These are phyloP conservation scores for Acanthornis magna DNA, from an alignment of 2,797 vertebrate genomes.

Conservation along the genomic window DNA sequence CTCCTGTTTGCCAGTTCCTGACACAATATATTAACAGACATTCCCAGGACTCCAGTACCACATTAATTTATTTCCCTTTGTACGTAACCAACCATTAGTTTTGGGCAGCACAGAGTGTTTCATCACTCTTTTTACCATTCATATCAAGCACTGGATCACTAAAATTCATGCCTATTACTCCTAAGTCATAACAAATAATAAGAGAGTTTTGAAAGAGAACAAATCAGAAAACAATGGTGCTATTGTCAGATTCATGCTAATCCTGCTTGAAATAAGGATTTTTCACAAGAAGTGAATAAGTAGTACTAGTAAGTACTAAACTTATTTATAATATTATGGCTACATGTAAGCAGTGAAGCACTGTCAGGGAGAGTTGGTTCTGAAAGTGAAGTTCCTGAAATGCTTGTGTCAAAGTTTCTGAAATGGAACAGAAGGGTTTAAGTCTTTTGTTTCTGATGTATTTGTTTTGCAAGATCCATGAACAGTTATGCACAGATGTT, in stretches of 20 bases:
- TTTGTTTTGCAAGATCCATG: slow-evolving; percentile 49
- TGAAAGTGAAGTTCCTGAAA: slow-evolving; percentile 10
- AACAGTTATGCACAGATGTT: slow-evolving; percentile 67
- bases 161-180: neutral
- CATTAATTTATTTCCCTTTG: neutral
- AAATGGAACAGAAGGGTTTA: slow-evolving; percentile 9
- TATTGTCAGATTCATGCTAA: neutral
- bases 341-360: neutral
- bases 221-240: neutral
- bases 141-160: neutral
- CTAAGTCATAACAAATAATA: neutral
- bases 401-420: neutral
- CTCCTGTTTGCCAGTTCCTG: neutral
- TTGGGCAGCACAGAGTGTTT: neutral
- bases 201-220: neutral
- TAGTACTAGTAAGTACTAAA: neutral
- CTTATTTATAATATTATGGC: neutral
- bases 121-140: neutral
- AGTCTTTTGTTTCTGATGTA: slow-evolving; percentile 45
- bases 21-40: neutral
- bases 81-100: neutral
- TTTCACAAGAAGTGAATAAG: too few species aligned
- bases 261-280: neutral
- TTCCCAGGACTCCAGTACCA: neutral
- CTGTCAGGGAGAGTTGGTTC: neutral